Base-by-base conservation (phyloP, 2,113 vertebrate genomes). In the Syngnathoides biaculeatus region DNA sequence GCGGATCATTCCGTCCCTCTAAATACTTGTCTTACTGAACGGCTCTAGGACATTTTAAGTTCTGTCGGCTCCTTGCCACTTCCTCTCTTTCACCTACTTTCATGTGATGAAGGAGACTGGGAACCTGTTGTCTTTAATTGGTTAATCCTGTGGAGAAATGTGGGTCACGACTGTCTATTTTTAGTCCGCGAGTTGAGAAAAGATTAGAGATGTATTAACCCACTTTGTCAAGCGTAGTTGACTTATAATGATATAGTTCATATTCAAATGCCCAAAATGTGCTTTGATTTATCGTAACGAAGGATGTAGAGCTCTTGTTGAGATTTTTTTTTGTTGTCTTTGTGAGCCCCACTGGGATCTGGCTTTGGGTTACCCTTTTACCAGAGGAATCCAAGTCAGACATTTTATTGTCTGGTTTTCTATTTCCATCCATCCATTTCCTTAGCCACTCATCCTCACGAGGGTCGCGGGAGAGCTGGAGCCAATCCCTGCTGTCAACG, bases 161-260 rank as follows among this genome's bases (percentile, higher is more conserved):
- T 87, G 80, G 87, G 87, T 84, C 84, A 82, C 62, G 71, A 13
- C 35, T 52, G 48, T 64, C 65, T 89, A 83, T 85, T 84, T 87
- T 82, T 85, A 82, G 56, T 30, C 55, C 9, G 26, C 26, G 13
- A 12, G 38, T n/a, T 20, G 9, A 47, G 61, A 42, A 24, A 22
- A 40, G n/a, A 42, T 39, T 20, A 60, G 7, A 60, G 35, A 20
- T 26, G 14, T 27, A 58, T 35, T 38, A 38, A 39, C 38, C 30
- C 17, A 60, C 14, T 5, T 6, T n/a, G 38, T 20, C 17, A 55
- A 55, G 55, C 19, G 26, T 27, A 30, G 30, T 6, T 30, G 14
- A 30, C 30, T 57, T 57, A 7, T 30, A 3, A 62, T 22, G 2
- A 22, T 63, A 26, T 19, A 12, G 15, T 12, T 15, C 26, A n/a